Percentiles rank a stretch among this genome's conserved stretches.
Evolutionary conservation across 2,113 vertebrate genomes (phyloP).

Genomic region (Xiphophorus maculatus): DNA sequence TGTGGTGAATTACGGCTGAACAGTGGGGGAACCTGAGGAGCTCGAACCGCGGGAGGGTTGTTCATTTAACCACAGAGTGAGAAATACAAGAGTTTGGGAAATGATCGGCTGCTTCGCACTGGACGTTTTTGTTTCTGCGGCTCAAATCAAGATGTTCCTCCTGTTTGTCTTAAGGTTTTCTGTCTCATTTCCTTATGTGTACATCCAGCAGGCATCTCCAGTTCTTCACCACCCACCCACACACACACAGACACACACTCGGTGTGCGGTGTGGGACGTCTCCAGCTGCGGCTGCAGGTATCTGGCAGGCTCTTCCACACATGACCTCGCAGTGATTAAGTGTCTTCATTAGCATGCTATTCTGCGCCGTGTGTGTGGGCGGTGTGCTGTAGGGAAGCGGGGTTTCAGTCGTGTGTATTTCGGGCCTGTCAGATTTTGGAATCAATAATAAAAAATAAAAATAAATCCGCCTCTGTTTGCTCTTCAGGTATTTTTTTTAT

Average conservation of each 20-base stretch:
- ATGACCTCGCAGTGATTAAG: conserved; percentile 81
- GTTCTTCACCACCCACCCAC: background rate
- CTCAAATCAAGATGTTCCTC: background rate
- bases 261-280: conserved; percentile 66
- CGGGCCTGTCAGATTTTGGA: conserved; percentile 41
- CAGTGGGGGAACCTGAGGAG: conserved; percentile 2
- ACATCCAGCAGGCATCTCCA: conserved; percentile 68
- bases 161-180: conserved; percentile 23
- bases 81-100: conserved; percentile 3
- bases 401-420: conserved; percentile 56
- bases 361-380: conserved; percentile 45
- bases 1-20: background rate
- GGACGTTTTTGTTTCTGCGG: background rate
- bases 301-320: conserved; percentile 79
- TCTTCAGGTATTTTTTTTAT: conserved; percentile 14
- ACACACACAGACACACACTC: conserved; percentile 17
- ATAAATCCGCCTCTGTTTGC: conserved; percentile 13
- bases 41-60: background rate
- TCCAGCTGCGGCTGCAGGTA: conserved; percentile 75
- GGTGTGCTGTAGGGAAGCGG: conserved; percentile 66
- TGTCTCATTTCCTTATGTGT: conserved; percentile 51
- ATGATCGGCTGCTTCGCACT: background rate
- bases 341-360: conserved; percentile 80
- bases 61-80: conserved; percentile 3
- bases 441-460: conserved; percentile 34